phyloP scores from a whole-genome alignment of 2,888 invertebrate species.

The Chloroclystis v-ata region DNA sequence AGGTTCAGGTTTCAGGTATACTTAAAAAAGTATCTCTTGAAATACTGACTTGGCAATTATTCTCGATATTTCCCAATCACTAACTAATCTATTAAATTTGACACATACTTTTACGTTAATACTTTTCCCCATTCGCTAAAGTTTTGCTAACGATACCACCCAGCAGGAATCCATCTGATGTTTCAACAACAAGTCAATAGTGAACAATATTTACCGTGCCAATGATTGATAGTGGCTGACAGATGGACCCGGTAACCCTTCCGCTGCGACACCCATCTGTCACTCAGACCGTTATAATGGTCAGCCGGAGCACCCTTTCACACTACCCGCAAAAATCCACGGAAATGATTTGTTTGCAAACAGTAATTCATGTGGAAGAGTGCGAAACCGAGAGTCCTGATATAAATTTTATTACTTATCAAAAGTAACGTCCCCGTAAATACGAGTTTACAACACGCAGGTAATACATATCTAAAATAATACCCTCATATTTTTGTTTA shows the following conservation, averaged over 20 bases:
- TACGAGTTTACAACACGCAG: constrained; percentile 42
- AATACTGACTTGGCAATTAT: too few species aligned
- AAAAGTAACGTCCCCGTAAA: constrained; percentile 45
- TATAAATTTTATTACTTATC: constrained; percentile 33
- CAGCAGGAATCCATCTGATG: constrained; percentile 53
- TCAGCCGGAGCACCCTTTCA: constrained; percentile 42
- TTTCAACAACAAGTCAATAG: constrained; percentile 62
- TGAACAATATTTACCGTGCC: constrained; percentile 62
- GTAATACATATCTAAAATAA: constrained; percentile 55
- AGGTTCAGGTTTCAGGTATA: too few species aligned
- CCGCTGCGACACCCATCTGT: constrained; percentile 59
- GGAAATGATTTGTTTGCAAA: constrained; percentile 31
- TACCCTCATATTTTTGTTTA: constrained; percentile 58
- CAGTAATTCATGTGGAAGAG: constrained; percentile 18
- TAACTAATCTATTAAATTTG: constrained; percentile 6
- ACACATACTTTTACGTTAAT: constrained; percentile 18
- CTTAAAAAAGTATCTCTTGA: too few species aligned
- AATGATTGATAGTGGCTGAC: constrained; percentile 70
- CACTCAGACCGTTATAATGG: constrained; percentile 44
- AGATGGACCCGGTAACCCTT: constrained; percentile 69
- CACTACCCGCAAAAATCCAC: constrained; percentile 34
- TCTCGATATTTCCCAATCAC: too few species aligned
- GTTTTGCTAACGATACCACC: constrained; percentile 47
- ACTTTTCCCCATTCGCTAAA: constrained; percentile 29
- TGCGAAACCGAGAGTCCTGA: constrained; percentile 15